A percentile compares a stretch with the other conserved stretches of the same genome.
Conservation (phyloP, 2,113 vertebrate species). For the Chelonoidis abingdonii region DNA sequence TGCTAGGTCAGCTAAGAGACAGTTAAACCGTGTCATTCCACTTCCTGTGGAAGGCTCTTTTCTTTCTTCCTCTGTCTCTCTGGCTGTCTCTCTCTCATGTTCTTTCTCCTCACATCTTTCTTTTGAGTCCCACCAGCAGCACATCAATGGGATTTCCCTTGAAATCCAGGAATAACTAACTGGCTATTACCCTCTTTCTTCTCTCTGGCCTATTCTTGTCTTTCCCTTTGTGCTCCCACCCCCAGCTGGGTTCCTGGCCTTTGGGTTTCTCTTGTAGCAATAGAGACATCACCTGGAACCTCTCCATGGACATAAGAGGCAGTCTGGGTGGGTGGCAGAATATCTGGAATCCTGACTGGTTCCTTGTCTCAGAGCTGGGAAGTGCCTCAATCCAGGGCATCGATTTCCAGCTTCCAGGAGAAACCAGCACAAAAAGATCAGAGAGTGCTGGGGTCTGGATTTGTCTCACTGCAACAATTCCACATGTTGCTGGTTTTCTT, state of each 20-base stretch:
- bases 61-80: conserved; percentile 37
- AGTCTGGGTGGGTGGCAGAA: background rate
- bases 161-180: background rate
- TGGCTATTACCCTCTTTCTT: background rate
- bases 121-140: background rate
- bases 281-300: background rate
- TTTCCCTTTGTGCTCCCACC: background rate
- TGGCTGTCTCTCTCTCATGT: background rate
- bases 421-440: background rate
- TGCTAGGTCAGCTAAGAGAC: background rate
- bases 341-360: background rate
- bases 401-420: background rate
- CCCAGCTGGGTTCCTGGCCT: background rate
- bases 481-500: background rate
- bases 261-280: background rate
- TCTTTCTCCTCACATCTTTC: background rate
- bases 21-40: background rate
- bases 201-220: background rate
- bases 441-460: background rate
- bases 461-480: background rate
- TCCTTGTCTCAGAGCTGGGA: background rate
- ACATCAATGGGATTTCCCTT: background rate
- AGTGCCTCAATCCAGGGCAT: background rate
- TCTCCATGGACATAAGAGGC: background rate
- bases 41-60: conserved; percentile 38